These are phyloP conservation scores for Momotus momota DNA, from an alignment of 2,797 vertebrate genomes.

Conservation along the genomic window DNA sequence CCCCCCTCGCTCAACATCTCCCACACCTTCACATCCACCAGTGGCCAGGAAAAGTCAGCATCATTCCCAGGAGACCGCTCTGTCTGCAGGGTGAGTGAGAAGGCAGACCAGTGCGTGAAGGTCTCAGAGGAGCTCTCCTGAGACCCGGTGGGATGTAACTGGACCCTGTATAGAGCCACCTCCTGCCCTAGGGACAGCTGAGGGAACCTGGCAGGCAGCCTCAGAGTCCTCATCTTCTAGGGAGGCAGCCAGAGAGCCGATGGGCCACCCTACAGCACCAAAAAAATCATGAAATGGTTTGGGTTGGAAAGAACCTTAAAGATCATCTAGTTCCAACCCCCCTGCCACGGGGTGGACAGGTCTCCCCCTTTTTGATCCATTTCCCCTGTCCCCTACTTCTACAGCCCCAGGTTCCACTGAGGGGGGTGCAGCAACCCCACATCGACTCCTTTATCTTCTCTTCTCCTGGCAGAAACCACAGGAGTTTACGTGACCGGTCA, in stretches of 20 bases:
- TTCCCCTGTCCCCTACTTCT: not conserved
- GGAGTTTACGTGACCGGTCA: not conserved
- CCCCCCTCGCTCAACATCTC: not conserved
- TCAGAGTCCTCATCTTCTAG: not conserved
- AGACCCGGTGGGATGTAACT: not conserved
- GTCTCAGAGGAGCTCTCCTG: not conserved
- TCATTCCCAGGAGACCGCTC: not conserved
- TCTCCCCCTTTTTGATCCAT: fast-evolving
- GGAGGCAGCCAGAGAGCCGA: not conserved
- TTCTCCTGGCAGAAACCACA: not conserved
- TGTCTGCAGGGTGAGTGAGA: not conserved
- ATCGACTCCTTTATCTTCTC: not conserved
- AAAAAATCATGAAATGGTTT: not conserved
- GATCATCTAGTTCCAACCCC: too few relatives aligned
- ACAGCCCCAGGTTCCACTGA: fast-evolving
- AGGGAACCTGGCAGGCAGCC: not conserved
- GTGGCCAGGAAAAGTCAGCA: fast-evolving
- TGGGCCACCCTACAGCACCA: not conserved
- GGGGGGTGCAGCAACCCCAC: not conserved
- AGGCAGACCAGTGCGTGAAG: not conserved
- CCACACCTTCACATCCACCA: not conserved
- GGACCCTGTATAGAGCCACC: not conserved
- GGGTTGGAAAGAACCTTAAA: too few relatives aligned
- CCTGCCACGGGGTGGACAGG: too few relatives aligned
- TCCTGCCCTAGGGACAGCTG: not conserved